Percentiles rank a stretch among this genome's conserved stretches.
Conservation (phyloP, 2,113 vertebrate species). For the Gymnorhina tibicen region DNA sequence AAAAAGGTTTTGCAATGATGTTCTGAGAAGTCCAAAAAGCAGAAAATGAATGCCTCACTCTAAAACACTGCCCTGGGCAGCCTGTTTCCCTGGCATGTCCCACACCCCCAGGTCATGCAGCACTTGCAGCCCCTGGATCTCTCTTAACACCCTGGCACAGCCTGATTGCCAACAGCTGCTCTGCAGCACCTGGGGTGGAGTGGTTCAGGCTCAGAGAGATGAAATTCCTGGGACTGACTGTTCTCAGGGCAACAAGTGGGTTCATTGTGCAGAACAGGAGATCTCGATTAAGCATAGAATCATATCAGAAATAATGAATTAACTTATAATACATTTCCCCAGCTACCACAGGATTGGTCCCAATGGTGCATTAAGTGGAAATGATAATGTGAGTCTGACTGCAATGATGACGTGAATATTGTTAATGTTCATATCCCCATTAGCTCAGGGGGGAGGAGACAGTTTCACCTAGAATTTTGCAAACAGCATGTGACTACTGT, state of each 20-base stretch:
- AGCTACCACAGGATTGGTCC: constrained; percentile 22
- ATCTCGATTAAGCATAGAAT: constrained; percentile 17
- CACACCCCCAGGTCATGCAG: not conserved
- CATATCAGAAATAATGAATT: constrained; percentile 30
- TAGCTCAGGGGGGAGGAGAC: not conserved
- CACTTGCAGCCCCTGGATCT: not conserved
- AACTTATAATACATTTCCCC: constrained; percentile 19
- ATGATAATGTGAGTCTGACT: constrained; percentile 49
- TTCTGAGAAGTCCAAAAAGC: not conserved
- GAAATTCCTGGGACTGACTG: not conserved
- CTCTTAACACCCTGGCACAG: not conserved
- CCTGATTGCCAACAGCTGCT: not conserved
- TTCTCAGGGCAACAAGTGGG: not conserved
- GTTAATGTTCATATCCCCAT: constrained; percentile 37
- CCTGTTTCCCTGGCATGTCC: not conserved
- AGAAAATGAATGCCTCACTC: not conserved
- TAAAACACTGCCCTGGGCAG: not conserved
- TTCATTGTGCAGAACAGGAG: constrained; percentile 28
- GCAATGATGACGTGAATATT: constrained; percentile 26
- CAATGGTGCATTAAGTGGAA: constrained; percentile 42
- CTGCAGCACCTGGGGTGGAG: not conserved
- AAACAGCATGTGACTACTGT: not conserved
- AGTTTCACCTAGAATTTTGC: constrained; percentile 1
- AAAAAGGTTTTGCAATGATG: not conserved
- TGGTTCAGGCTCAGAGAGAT: not conserved